Evolutionary conservation across 2,888 invertebrate genomes (phyloP).

Genomic region (Pheosia tremula): DNA sequence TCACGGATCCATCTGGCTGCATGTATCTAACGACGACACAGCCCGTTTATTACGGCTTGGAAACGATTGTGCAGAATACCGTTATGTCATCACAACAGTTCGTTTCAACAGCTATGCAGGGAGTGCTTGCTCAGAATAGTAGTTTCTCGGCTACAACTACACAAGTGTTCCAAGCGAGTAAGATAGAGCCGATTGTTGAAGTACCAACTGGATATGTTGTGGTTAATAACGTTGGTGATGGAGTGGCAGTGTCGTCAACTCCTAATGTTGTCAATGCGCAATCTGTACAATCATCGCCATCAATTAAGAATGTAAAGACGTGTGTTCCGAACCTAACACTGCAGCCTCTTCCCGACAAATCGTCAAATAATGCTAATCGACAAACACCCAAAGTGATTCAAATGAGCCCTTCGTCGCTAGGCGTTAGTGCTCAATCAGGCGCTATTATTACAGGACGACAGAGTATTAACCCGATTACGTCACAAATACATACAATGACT

Average conservation of each 20-base stretch:
- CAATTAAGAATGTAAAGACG: slow-evolving; percentile 72
- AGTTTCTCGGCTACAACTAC: slow-evolving; percentile 94
- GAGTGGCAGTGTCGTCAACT: slow-evolving; percentile 70
- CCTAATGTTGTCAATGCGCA: slow-evolving; percentile 76
- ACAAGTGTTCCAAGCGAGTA: slow-evolving; percentile 93
- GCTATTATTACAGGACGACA: slow-evolving; percentile 68
- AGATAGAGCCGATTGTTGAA: slow-evolving; percentile 92
- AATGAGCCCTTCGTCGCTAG: slow-evolving; percentile 65
- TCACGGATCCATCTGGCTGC: slow-evolving; percentile 84
- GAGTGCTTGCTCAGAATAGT: slow-evolving; percentile 91
- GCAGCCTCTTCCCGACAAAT: slow-evolving; percentile 78
- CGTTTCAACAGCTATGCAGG: slow-evolving; percentile 91
- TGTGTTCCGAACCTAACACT: slow-evolving; percentile 75
- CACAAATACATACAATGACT: slow-evolving; percentile 77
- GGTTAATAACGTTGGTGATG: slow-evolving; percentile 86
- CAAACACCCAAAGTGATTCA: slow-evolving; percentile 78
- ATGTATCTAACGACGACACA: slow-evolving; percentile 87
- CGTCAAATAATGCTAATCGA: slow-evolving; percentile 59
- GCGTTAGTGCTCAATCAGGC: slow-evolving; percentile 63
- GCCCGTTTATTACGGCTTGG: slow-evolving; percentile 92
- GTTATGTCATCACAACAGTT: slow-evolving; percentile 96
- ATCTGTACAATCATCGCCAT: slow-evolving; percentile 68
- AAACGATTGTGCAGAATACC: slow-evolving; percentile 94
- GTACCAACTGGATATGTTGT: slow-evolving; percentile 89
- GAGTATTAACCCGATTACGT: slow-evolving; percentile 77